Conservation (phyloP, 2,113 vertebrate species). For the Clarias macrocephalus region DNA sequence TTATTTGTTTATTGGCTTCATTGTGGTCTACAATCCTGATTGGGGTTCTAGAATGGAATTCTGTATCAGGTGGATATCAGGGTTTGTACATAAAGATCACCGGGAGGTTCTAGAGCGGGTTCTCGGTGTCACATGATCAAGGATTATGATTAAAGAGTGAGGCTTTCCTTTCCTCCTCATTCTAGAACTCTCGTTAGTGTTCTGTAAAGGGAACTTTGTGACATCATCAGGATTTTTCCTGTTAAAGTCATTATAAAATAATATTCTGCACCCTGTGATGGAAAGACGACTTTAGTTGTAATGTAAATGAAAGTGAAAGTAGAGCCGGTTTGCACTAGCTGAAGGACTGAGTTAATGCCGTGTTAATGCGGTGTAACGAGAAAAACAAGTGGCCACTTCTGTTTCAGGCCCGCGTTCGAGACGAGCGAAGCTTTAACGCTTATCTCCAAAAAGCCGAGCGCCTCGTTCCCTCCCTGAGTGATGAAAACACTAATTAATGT, state of each 20-base stretch:
- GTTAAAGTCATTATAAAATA: neutral
- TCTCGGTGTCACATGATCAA: neutral
- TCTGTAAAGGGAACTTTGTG: neutral
- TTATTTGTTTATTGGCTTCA: neutral
- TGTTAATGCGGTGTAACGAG: neutral
- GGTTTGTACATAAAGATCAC: neutral
- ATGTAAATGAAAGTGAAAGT: neutral
- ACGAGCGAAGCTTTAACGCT: neutral
- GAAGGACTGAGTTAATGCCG: neutral
- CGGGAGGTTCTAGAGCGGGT: neutral
- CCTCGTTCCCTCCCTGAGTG: neutral
- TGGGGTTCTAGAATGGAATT: neutral
- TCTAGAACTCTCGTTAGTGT: neutral
- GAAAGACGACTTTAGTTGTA: neutral
- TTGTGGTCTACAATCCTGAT: neutral
- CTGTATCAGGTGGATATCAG: neutral
- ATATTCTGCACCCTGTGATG: neutral
- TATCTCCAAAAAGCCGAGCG: neutral
- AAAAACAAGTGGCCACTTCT: conserved; percentile 14
- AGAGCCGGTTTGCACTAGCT: neutral
- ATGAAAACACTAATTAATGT: conserved; percentile 16
- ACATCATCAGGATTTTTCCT: neutral
- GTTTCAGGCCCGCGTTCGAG: neutral
- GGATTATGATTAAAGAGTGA: neutral
- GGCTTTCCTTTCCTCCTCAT: neutral